A percentile compares a stretch with the other conserved stretches of the same genome.
Conservation (phyloP, 2,888 invertebrate genomes). For the Noctua comes region DNA sequence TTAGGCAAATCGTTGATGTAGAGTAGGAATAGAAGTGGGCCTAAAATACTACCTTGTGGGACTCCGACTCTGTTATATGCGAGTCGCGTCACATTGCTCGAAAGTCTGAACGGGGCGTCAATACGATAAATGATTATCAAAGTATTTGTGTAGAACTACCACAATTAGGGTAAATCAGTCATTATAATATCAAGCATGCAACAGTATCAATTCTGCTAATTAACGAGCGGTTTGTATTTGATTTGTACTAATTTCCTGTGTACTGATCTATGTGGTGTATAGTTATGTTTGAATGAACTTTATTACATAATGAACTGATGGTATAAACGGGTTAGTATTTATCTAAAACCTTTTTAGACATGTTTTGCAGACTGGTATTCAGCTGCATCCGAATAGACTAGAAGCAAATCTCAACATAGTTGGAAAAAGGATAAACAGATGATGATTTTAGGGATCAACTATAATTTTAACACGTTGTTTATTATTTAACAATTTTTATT, state of each 20-base stretch:
- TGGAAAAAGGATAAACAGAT: neutral
- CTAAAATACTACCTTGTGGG: no score
- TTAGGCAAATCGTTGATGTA: no score
- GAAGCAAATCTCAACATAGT: neutral
- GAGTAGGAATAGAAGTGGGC: no score
- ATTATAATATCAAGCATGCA: neutral
- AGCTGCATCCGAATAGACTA: neutral
- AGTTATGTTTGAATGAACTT: neutral
- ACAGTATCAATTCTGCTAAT: conserved; percentile 15
- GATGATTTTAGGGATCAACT: neutral
- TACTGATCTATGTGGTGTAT: conserved; percentile 11
- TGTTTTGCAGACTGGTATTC: neutral
- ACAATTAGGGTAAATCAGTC: neutral
- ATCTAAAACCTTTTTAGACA: neutral
- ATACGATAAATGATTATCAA: neutral
- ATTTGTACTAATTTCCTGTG: conserved; percentile 14
- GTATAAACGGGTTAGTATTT: neutral
- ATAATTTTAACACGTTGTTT: neutral
- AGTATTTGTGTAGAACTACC: neutral
- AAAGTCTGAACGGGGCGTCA: neutral
- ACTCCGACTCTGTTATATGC: no score
- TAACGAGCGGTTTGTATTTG: conserved; percentile 18
- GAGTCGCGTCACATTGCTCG: neutral
- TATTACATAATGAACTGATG: neutral
- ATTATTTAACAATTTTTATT: no score